These are phyloP conservation scores for Harpagus bidentatus DNA, from an alignment of 2,113 vertebrate species.

Conservation along the genomic window DNA sequence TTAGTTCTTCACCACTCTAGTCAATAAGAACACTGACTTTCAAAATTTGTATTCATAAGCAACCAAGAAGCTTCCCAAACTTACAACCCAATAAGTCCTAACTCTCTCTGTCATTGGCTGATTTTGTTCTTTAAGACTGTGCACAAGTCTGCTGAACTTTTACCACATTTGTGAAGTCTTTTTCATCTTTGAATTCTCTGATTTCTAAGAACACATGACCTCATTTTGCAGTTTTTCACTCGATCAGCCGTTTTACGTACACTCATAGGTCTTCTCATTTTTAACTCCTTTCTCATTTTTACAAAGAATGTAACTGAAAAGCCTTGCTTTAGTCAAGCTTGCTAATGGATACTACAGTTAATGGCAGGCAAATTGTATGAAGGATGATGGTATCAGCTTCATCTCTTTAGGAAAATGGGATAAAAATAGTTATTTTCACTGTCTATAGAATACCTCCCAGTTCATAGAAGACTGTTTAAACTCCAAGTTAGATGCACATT, in stretches of 20 bases:
- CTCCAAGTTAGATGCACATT: neutral
- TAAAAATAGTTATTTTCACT: neutral
- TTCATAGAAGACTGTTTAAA: neutral
- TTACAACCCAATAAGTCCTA: neutral
- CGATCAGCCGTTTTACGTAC: neutral
- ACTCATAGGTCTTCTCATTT: neutral
- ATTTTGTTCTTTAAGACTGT: neutral
- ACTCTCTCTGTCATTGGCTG: neutral
- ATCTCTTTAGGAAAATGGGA: neutral
- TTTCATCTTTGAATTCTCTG: neutral
- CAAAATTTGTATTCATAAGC: neutral
- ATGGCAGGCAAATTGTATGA: fast-evolving
- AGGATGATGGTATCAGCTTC: neutral
- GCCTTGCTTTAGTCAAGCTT: neutral
- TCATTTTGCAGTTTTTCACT: neutral
- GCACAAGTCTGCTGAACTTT: neutral
- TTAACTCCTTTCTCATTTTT: neutral
- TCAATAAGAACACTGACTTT: neutral
- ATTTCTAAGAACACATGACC: neutral
- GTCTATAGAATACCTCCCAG: neutral
- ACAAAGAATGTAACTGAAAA: neutral
- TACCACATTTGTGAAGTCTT: neutral
- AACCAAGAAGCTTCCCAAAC: neutral
- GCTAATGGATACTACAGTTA: neutral
- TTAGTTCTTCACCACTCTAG: neutral